Evolutionary conservation across 2,113 vertebrate genomes (phyloP).

Genomic region (Pollimyrus isidori): DNA sequence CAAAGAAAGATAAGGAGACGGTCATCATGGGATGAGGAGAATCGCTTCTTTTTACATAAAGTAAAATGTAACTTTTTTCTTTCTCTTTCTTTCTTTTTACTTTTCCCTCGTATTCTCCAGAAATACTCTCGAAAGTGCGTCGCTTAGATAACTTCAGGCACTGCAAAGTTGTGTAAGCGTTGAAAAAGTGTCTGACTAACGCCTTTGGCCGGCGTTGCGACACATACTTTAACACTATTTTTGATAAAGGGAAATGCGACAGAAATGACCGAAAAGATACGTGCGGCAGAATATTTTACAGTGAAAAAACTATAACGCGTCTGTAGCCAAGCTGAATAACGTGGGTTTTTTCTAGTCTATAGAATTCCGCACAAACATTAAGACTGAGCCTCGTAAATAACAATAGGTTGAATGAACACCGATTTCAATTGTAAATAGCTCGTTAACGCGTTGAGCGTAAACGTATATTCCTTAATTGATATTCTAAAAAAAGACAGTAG

Average conservation of each 20-base stretch:
- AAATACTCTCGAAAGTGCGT: background rate
- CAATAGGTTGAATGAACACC: background rate
- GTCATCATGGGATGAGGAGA: background rate
- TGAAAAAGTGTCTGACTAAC: background rate
- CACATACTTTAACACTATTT: background rate
- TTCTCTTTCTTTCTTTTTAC: background rate
- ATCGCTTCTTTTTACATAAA: conserved; percentile 9
- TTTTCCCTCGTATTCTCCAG: conserved; percentile 3
- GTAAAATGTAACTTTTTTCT: conserved; percentile 12
- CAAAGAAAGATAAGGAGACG: conserved; percentile 13
- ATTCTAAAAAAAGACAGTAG: background rate
- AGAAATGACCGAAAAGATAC: conserved; percentile 4
- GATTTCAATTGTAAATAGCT: background rate
- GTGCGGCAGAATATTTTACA: background rate
- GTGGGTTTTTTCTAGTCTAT: background rate
- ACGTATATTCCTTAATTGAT: conserved; percentile 5
- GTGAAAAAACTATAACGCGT: background rate
- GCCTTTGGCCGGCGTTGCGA: background rate
- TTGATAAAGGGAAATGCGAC: background rate
- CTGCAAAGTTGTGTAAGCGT: conserved; percentile 8
- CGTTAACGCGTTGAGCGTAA: background rate
- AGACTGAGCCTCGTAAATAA: background rate
- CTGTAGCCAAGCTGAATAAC: background rate
- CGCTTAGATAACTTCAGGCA: conserved; percentile 13
- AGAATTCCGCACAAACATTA: background rate